Base-by-base conservation (phyloP, 2,888 invertebrate species). In the Lepidocyrtoides sp. region DNA sequence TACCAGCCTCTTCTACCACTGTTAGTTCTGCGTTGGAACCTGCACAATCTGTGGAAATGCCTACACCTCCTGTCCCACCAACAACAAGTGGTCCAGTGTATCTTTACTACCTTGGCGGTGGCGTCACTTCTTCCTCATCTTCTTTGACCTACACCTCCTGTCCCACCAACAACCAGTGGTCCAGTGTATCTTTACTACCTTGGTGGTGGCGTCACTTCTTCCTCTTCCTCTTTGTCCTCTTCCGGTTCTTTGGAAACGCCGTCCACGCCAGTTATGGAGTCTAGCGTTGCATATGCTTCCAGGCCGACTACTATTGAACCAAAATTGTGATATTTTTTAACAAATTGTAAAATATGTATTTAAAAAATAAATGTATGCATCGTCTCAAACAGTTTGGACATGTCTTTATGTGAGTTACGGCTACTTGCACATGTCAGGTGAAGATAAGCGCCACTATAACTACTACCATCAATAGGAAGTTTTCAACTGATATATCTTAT, bases 61-160 rank as follows among this genome's bases (percentile, higher is more conserved):
- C 87, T 17, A 87, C 87, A 14, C 87, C 87, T n/a, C 87, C 87
- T n/a, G 17, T 87, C 79, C 87, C 87, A 14, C 87, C 87, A 14
- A 87, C 87, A 2, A 87, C 87, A 0, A 66, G 63, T 10, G 60
- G 77, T 2, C 87, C 87, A 2, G 51, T 87, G 14, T 87, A 79
- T 44, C 32, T 63, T 12, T 87, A 87, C 8, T 87, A 87, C 26
- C 29, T 66, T 17, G 32, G 57, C 7, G 41, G 48, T 14, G 10
- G 26, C 1, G 17, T 4, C 1, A 3, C 20, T 7, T 75, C 85
- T 29, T 32, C 69, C 4, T 86, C 85, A 4, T 51, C 84, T 3
- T 86, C 85, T 23, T 60, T 75, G 26, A 48, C 75, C 12, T 75
- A n/a, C n/a, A n/a, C n/a, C n/a, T n/a, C n/a, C n/a, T n/a, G n/a